These are phyloP conservation scores for Lycocerus yunnanus DNA, from an alignment of 2,888 invertebrate genomes.

Conservation along the genomic window DNA sequence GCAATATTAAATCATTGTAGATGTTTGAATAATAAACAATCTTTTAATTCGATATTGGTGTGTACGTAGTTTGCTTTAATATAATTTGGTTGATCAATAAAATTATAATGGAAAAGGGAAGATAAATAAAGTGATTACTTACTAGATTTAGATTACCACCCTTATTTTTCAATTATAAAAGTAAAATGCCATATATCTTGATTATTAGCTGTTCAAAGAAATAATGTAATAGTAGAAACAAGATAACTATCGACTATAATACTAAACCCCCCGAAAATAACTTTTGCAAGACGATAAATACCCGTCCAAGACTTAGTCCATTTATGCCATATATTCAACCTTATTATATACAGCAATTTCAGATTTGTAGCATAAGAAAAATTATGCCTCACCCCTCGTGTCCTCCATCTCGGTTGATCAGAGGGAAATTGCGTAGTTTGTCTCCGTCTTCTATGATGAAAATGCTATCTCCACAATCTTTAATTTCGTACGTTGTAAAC, in stretches of 20 bases:
- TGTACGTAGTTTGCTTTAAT: no score
- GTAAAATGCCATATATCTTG: not conserved
- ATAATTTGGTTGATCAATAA: not conserved
- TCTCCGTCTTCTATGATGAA: slow-evolving; percentile 60
- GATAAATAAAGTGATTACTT: not conserved
- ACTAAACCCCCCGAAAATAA: slow-evolving; percentile 2
- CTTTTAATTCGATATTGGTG: not conserved
- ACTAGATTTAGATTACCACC: not conserved
- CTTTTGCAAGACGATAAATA: slow-evolving; percentile 34
- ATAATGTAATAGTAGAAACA: not conserved
- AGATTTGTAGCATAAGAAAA: slow-evolving; percentile 52
- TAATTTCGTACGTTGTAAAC: slow-evolving; percentile 60
- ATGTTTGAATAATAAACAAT: not conserved
- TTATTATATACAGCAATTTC: slow-evolving; percentile 52
- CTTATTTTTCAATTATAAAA: not conserved
- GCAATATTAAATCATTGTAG: no score
- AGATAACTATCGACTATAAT: not conserved
- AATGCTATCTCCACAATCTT: slow-evolving; percentile 66
- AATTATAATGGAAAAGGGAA: not conserved
- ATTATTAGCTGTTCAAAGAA: not conserved
- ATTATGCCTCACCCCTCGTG: slow-evolving; percentile 48
- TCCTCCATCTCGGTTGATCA: slow-evolving; percentile 39
- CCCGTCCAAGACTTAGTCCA: slow-evolving; percentile 41
- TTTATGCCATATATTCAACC: slow-evolving; percentile 49
- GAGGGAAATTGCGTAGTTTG: slow-evolving; percentile 47